A percentile compares a stretch with the other conserved stretches of the same genome.
These are phyloP conservation scores for Pomacea maculata DNA, from an alignment of 1,140 invertebrate species.

Conservation along the genomic window DNA sequence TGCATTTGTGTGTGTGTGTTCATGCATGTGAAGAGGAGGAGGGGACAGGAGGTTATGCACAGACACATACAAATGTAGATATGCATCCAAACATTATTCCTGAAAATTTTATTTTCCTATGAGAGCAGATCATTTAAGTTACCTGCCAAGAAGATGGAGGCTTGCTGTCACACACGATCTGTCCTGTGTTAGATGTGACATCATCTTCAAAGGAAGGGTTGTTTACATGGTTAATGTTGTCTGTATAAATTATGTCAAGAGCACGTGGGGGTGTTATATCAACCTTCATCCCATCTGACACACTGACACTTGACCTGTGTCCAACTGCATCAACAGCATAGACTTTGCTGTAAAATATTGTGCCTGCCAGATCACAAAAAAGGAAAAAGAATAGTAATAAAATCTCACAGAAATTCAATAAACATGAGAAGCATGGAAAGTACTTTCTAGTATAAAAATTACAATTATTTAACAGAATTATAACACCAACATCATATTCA, in stretches of 20 bases:
- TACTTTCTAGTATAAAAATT: not conserved
- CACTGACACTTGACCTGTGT: slow-evolving; percentile 31
- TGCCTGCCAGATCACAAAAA: slow-evolving; percentile 22
- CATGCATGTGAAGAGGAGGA: too few species aligned
- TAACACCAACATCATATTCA: not conserved
- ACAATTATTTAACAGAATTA: not conserved
- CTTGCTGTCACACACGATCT: slow-evolving; percentile 12
- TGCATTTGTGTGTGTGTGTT: too few species aligned
- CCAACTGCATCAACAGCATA: slow-evolving; percentile 44
- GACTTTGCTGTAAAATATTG: slow-evolving; percentile 38
- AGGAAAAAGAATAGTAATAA: not conserved
- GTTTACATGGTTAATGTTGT: slow-evolving; percentile 31
- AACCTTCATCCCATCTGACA: slow-evolving; percentile 46
- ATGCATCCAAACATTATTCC: too few species aligned
- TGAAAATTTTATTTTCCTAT: too few species aligned
- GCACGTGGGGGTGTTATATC: slow-evolving; percentile 38
- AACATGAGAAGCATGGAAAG: not conserved
- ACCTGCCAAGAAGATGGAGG: slow-evolving; percentile 24
- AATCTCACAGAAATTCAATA: not conserved
- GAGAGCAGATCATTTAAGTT: not conserved
- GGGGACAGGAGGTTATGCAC: too few species aligned
- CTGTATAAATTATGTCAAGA: slow-evolving; percentile 14
- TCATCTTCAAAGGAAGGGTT: slow-evolving; percentile 46
- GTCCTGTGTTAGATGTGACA: slow-evolving; percentile 18
- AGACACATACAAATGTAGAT: too few species aligned